Conservation (phyloP, 2,797 vertebrate genomes). For the Tapera naevia region DNA sequence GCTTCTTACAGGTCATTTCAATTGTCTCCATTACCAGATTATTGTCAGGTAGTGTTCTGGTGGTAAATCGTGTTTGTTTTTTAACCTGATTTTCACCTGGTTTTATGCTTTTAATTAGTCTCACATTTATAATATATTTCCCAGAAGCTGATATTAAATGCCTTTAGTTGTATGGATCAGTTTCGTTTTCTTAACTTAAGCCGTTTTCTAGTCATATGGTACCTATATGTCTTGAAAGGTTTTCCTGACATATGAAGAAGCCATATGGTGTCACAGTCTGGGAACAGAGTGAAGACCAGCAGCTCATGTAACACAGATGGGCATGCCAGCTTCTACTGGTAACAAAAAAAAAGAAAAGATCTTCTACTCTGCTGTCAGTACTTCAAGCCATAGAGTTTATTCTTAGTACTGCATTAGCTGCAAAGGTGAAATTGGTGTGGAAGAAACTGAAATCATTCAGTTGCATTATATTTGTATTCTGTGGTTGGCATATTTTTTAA, state of each 20-base stretch:
- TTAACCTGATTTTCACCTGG: not conserved
- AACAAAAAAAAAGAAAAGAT: not conserved
- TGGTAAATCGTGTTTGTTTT: not conserved
- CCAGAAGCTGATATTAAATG: not conserved
- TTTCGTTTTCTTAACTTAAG: not conserved
- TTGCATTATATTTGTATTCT: slow-evolving; percentile 74
- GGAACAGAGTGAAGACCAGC: not conserved
- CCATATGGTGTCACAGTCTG: not conserved
- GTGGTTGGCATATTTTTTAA: slow-evolving; percentile 48
- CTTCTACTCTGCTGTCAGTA: not conserved
- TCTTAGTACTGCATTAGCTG: not conserved
- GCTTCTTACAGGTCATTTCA: not conserved
- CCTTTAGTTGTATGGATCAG: not conserved
- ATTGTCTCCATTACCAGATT: not conserved
- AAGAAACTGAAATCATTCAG: slow-evolving; percentile 46
- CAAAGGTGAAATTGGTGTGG: slow-evolving; percentile 34
- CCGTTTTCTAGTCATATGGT: not conserved
- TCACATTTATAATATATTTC: not conserved
- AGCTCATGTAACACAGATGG: not conserved
- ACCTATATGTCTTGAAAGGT: not conserved
- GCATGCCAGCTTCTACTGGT: not conserved
- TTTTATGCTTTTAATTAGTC: not conserved
- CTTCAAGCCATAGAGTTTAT: not conserved
- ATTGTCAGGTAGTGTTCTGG: not conserved
- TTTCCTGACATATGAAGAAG: not conserved